These are phyloP conservation scores for Graptemys geographica DNA, from an alignment of 2,797 vertebrate genomes.

Conservation along the genomic window DNA sequence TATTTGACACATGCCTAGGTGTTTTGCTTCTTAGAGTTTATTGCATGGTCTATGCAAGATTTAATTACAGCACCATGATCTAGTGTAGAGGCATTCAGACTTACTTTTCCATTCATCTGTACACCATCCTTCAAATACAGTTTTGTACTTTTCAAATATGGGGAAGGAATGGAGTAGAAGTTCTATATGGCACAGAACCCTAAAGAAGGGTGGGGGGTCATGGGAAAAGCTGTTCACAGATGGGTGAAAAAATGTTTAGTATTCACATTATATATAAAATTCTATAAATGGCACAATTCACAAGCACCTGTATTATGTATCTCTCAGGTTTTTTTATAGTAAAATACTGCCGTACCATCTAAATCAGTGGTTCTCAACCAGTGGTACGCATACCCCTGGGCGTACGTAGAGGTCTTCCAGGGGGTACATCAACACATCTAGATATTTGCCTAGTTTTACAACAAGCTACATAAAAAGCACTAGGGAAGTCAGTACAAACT, in stretches of 20 bases:
- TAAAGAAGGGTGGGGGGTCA: background rate
- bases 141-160: background rate
- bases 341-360: background rate
- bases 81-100: background rate
- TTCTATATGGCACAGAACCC: background rate
- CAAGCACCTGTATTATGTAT: background rate
- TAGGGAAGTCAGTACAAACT: too few relatives aligned
- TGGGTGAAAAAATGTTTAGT: background rate
- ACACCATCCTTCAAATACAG: too few relatives aligned
- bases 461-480: too few relatives aligned
- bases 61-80: background rate
- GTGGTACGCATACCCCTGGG: too few relatives aligned
- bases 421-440: too few relatives aligned
- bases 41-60: background rate
- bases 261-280: background rate
- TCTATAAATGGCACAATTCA: background rate
- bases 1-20: background rate
- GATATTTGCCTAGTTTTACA: too few relatives aligned
- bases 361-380: background rate
- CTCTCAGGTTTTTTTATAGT: background rate
- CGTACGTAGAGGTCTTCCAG: too few relatives aligned
- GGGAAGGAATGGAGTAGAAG: background rate
- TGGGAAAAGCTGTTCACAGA: background rate
- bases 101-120: background rate
- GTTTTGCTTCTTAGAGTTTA: background rate